Evolutionary conservation across 2,797 vertebrate genomes (phyloP), one percentile per base, ranked within the genome.

Genomic region (Mallotus villosus): DNA sequence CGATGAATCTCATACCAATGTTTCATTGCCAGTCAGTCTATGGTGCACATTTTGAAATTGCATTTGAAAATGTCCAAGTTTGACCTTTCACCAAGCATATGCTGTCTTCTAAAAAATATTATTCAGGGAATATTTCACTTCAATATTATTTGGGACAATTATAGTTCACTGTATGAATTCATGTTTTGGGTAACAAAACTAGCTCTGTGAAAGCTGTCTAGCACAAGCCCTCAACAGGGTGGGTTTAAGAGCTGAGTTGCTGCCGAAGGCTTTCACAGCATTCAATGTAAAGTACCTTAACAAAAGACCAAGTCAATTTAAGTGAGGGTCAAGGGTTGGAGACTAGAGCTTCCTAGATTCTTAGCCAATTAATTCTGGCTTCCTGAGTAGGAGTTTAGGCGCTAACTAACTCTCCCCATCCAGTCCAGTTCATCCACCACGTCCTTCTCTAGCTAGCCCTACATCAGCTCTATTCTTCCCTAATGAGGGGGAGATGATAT

Each of bases 401-500:
- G 12, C 37, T 12, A 46, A 46, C 70, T 78, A 75, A 5, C 14
- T 70, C 71, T 80, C 73, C 77, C 67, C 74, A 80, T 74, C 68
- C 72, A 74, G 79, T 67, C 22, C 3, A 73, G 81, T 75, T 73
- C 78, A 83, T 71, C 80, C 72, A 82, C 79, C 68, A 34, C 74
- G 62, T 21, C 66, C 79, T 71, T 17, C 8, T 24, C 22, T 53
- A 53, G 49, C 46, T 29, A 8, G 41, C 41, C 41, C 12, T 46
- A 25, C 17, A 19, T 53, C n/a, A 64, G 29, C 81, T 76, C 71
- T 63, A 63, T 81, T 65, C 74, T 80, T 67, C 63, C 55, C 79
- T 94, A 92, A 92, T 90, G 89, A 91, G 88, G 82, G 81, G 77
- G 72, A 80, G 82, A 80, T 73, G 67, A 72, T 80, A 66, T 78